phyloP scores from a whole-genome alignment of 2,888 invertebrate species.

The Perdita meconis region DNA sequence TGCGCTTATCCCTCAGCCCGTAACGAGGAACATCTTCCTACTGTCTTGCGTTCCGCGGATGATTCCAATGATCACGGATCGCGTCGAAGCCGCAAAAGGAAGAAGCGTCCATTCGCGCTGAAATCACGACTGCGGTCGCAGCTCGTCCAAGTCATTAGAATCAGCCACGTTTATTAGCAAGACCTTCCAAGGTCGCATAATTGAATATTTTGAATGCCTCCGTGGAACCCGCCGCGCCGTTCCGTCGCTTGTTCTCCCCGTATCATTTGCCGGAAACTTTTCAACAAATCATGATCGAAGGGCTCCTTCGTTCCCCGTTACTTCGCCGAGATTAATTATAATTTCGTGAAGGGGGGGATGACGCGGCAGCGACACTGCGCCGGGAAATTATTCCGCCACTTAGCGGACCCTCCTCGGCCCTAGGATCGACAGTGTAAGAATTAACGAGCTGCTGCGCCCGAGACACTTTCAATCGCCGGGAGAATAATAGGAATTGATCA shows the following conservation, averaged over 20 bases:
- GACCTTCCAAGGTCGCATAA: slow-evolving; percentile 63
- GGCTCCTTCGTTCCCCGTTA: slow-evolving; percentile 30
- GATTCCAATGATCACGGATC: slow-evolving; percentile 58
- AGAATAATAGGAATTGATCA: slow-evolving; percentile 38
- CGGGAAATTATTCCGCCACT: slow-evolving; percentile 64
- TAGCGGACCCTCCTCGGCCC: slow-evolving; percentile 43
- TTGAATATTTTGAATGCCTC: slow-evolving; percentile 71
- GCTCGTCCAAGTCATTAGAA: slow-evolving; percentile 57
- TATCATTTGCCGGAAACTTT: slow-evolving; percentile 57
- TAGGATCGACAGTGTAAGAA: slow-evolving; percentile 49
- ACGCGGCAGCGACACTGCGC: slow-evolving; percentile 56
- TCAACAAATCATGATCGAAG: slow-evolving; percentile 63
- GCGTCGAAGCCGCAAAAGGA: slow-evolving; percentile 42
- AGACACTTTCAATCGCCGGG: slow-evolving; percentile 12
- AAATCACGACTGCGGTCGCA: slow-evolving; percentile 40
- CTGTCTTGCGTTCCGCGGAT: slow-evolving; percentile 72
- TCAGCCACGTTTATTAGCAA: slow-evolving; percentile 57
- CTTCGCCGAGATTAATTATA: slow-evolving; percentile 69
- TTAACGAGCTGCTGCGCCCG: slow-evolving; percentile 38
- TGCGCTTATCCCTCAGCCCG: slow-evolving; percentile 64
- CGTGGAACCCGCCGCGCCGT: slow-evolving; percentile 36
- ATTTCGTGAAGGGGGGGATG: slow-evolving; percentile 61
- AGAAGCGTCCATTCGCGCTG: slow-evolving; percentile 49
- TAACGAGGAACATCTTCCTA: slow-evolving; percentile 77
- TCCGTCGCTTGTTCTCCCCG: slow-evolving; percentile 18